Evolutionary conservation across 2,797 vertebrate species (phyloP).

Genomic region (Capromys pilorides): DNA sequence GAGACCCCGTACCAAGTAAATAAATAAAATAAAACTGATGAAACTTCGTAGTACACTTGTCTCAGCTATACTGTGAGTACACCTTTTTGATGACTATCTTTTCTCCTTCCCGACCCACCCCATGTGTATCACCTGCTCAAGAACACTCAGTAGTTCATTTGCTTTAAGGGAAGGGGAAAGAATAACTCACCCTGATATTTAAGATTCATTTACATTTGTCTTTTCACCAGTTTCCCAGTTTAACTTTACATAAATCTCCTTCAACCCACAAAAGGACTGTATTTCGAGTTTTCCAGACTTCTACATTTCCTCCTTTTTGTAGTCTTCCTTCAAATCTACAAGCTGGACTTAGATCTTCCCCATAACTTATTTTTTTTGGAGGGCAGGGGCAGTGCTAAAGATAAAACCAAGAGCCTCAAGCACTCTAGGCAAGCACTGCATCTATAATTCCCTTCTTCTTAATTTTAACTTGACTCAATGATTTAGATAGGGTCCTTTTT

Average conservation of each 20-base stretch:
- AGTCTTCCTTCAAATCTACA: not conserved
- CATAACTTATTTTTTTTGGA: not conserved
- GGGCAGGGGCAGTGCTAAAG: too few relatives aligned
- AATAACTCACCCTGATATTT: not conserved
- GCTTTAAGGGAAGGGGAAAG: not conserved
- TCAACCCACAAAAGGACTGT: not conserved
- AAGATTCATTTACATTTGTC: not conserved
- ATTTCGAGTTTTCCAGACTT: constrained; percentile 11
- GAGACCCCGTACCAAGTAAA: too few relatives aligned
- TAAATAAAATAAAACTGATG: too few relatives aligned
- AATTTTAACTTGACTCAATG: not conserved
- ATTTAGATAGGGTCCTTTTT: not conserved
- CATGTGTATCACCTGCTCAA: not conserved
- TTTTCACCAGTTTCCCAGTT: constrained; percentile 2
- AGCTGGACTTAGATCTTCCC: not conserved
- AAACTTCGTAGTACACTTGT: too few relatives aligned
- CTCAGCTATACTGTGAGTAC: too few relatives aligned
- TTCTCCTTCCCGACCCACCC: not conserved
- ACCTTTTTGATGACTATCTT: not conserved
- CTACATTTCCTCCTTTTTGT: not conserved
- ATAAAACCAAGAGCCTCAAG: not conserved
- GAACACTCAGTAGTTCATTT: not conserved
- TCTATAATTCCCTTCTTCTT: not conserved
- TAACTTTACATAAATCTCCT: not conserved
- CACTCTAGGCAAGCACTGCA: not conserved